phyloP scores from a whole-genome alignment of 1,140 invertebrate species.

The Choristoneura fumiferana region DNA sequence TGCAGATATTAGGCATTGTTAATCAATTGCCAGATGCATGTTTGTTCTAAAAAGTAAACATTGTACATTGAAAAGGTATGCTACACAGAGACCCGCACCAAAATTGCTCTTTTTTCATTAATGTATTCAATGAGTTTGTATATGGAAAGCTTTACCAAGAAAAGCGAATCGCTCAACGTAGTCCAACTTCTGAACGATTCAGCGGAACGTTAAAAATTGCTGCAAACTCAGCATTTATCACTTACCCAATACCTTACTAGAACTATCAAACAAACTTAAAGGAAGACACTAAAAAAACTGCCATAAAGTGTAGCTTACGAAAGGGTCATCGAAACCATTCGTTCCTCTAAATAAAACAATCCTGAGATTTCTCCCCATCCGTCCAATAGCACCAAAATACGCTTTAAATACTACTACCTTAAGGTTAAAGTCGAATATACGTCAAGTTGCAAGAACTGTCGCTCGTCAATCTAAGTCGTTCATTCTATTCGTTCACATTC shows the following conservation, averaged over 20 bases:
- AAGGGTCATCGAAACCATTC: slow-evolving; percentile 2
- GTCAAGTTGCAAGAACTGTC: background rate
- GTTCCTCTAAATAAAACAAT: slow-evolving; percentile 12
- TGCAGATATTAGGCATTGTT: no score
- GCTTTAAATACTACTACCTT: background rate
- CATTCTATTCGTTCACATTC: slow-evolving; percentile 14
- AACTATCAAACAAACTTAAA: background rate
- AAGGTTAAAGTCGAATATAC: no score
- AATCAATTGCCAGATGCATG: no score
- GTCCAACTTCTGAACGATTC: background rate
- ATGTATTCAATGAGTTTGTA: no score
- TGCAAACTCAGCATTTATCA: background rate
- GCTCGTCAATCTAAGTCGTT: slow-evolving; percentile 15
- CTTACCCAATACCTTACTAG: background rate
- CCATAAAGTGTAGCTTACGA: background rate
- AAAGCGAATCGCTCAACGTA: background rate
- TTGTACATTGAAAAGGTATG: no score
- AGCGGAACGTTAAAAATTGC: background rate
- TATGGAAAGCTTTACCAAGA: no score
- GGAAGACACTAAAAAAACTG: background rate
- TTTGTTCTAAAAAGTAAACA: no score
- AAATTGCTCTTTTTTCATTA: no score
- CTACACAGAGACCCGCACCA: no score
- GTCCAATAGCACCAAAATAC: background rate
- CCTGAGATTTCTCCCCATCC: background rate